These are phyloP conservation scores for Parapsyche elsis DNA, from an alignment of 1,140 invertebrate species.

Conservation along the genomic window DNA sequence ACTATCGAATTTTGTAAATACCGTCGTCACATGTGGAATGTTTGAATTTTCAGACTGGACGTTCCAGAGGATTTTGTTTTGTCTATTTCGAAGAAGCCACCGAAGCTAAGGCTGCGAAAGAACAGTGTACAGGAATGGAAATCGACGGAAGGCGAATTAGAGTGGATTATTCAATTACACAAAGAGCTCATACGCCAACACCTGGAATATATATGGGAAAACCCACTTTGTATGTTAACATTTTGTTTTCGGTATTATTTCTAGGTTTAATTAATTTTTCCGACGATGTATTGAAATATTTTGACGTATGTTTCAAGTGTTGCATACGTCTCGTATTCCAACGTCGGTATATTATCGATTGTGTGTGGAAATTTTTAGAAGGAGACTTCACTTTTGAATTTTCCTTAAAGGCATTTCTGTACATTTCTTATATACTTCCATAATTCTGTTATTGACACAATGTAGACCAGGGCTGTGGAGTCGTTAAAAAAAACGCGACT, in stretches of 20 bases:
- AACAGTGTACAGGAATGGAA: slow-evolving; percentile 92
- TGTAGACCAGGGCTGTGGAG: too few species aligned
- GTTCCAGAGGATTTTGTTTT: slow-evolving; percentile 97
- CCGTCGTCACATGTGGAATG: too few species aligned
- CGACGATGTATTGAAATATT: background rate
- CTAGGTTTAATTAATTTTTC: too few species aligned
- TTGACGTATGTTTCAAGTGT: background rate
- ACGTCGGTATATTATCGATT: background rate
- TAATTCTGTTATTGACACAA: slow-evolving; percentile 28
- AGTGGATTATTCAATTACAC: slow-evolving; percentile 98
- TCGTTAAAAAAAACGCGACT: too few species aligned
- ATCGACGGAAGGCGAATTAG: slow-evolving; percentile 93
- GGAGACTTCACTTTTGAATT: slow-evolving; percentile 46
- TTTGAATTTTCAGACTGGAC: slow-evolving; percentile 75
- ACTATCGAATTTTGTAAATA: too few species aligned
- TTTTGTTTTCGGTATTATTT: too few species aligned
- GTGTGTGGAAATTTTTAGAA: slow-evolving; percentile 49
- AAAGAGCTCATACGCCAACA: slow-evolving; percentile 96
- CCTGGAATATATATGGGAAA: slow-evolving; percentile 98
- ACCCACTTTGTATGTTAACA: slow-evolving; percentile 79
- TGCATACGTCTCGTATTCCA: slow-evolving; percentile 21
- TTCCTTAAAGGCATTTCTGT: slow-evolving; percentile 58
- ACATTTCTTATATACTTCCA: slow-evolving; percentile 43
- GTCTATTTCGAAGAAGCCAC: slow-evolving; percentile 92
- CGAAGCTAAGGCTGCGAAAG: slow-evolving; percentile 94